Conservation (phyloP, 2,797 vertebrate species). For the Gorsachius magnificus region DNA sequence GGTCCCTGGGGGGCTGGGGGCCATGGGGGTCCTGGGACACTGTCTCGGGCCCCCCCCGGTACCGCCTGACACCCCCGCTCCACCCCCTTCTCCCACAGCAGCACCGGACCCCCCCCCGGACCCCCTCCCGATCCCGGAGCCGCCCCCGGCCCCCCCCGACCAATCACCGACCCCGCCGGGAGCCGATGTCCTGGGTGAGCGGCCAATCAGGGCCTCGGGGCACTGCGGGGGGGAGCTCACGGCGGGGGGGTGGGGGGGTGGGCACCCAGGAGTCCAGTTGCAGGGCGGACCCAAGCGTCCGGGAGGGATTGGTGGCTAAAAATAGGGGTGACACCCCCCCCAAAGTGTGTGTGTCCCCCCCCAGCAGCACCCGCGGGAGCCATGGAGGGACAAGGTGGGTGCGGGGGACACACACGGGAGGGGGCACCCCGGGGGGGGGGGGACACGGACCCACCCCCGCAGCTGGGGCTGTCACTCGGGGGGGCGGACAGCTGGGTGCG, state of each 20-base stretch:
- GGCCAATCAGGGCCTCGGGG: neutral
- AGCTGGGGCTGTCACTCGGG: too few relatives aligned
- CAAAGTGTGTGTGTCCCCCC: neutral
- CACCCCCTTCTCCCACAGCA: neutral
- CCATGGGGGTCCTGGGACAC: neutral
- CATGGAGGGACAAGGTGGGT: neutral
- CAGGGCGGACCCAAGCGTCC: neutral
- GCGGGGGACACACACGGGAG: neutral
- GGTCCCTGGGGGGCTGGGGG: neutral
- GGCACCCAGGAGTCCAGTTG: neutral
- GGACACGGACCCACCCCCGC: too few relatives aligned
- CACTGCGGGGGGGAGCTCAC: neutral
- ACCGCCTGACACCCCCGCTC: too few relatives aligned
- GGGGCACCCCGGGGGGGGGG: too few relatives aligned
- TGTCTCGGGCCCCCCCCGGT: too few relatives aligned
- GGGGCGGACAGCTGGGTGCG: too few relatives aligned
- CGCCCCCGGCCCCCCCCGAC: neutral
- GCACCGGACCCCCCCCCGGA: neutral
- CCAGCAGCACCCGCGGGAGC: neutral
- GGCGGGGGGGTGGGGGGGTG: too few relatives aligned
- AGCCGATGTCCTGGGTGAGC: conserved; percentile 46
- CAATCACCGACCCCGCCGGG: conserved; percentile 15
- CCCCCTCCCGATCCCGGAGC: neutral
- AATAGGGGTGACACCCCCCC: neutral
- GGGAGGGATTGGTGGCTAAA: neutral